Evolutionary conservation across 2,888 invertebrate genomes (phyloP).

Genomic region (Gerosis bhagava): DNA sequence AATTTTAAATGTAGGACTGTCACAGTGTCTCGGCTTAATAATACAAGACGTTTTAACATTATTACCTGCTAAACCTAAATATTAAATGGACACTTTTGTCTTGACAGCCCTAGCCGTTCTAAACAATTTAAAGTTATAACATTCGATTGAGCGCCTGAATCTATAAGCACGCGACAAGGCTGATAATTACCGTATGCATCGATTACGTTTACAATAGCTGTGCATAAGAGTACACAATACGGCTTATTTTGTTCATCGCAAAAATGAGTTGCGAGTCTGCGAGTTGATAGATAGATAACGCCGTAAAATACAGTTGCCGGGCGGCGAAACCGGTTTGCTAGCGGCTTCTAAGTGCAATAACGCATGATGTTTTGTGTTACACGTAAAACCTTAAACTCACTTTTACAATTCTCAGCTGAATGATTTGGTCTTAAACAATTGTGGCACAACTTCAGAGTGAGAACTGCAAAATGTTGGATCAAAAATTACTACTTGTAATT

Average conservation of each 20-base stretch:
- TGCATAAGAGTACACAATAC: not conserved
- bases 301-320: no score
- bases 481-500: no score
- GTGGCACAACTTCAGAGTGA: not conserved
- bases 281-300: no score
- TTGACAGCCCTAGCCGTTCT: not conserved
- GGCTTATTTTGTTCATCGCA: no score
- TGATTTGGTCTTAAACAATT: conserved; percentile 1
- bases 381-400: not conserved
- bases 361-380: not conserved
- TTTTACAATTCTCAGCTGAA: not conserved
- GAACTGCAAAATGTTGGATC: no score
- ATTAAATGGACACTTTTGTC: not conserved
- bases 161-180: not conserved
- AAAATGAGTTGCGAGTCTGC: no score
- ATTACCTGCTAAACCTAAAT: conserved; percentile 2
- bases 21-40: not conserved
- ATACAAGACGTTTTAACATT: not conserved
- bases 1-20: not conserved
- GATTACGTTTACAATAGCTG: not conserved
- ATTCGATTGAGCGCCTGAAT: not conserved
- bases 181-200: not conserved
- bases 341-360: not conserved
- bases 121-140: not conserved
- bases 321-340: no score